Evolutionary conservation across 1,140 invertebrate genomes (phyloP).

Genomic region (Rhizoglyphus robini): DNA sequence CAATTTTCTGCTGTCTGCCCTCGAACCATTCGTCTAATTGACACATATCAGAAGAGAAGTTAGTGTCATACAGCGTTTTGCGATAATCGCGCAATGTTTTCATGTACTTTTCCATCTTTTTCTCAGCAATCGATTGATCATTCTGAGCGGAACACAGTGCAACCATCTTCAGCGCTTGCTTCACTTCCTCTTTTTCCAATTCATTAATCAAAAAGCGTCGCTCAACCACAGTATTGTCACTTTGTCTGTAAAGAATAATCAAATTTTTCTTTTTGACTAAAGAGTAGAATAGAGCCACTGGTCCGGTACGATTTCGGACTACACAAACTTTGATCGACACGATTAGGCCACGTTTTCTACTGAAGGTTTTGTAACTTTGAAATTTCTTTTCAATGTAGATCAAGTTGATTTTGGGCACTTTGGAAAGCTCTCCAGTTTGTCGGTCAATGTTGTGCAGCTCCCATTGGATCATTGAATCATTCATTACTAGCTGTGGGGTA

Average conservation of each 20-base stretch:
- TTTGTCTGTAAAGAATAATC: constrained; percentile 62
- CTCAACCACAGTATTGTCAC: constrained; percentile 28
- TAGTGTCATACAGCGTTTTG: constrained; percentile 7
- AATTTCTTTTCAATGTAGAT: constrained; percentile 58
- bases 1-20: too few species aligned
- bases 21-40: constrained; percentile 20
- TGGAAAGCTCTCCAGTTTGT: constrained; percentile 33
- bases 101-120: not conserved
- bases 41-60: constrained; percentile 17
- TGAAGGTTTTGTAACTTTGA: constrained; percentile 62
- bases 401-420: too few species aligned
- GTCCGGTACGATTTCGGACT: constrained; percentile 59
- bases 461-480: constrained; percentile 64
- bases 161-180: not conserved
- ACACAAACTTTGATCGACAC: constrained; percentile 71
- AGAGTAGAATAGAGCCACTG: constrained; percentile 69
- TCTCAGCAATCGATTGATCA: too few species aligned
- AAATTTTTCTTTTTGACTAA: constrained; percentile 41
- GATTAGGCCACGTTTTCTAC: constrained; percentile 70
- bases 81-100: not conserved
- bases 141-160: too few species aligned
- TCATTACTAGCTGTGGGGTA: constrained; percentile 48
- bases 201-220: constrained; percentile 22
- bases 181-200: not conserved
- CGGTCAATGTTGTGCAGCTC: constrained; percentile 37